Percentiles rank a stretch among this genome's conserved stretches.
Conservation (phyloP, 2,113 vertebrate genomes). For the Rhegmatorhina hoffmannsi region DNA sequence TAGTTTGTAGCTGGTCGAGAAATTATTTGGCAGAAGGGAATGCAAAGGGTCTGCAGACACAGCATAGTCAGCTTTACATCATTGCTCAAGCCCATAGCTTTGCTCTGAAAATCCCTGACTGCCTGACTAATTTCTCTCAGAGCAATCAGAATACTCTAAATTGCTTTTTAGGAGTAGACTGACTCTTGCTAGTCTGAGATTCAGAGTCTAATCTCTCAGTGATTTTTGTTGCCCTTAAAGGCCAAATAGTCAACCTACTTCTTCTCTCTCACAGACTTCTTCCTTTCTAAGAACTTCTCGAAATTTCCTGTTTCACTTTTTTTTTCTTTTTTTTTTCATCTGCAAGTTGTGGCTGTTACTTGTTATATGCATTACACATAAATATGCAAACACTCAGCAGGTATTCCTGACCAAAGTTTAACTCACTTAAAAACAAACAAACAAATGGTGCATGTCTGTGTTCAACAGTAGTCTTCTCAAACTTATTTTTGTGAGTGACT, state of each 20-base stretch:
- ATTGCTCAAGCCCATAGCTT: neutral
- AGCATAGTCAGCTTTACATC: neutral
- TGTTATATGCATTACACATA: neutral
- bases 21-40: neutral
- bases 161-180: slow-evolving; percentile 8
- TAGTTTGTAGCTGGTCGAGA: neutral
- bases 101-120: neutral
- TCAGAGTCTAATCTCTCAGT: neutral
- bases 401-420: neutral
- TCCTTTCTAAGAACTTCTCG: neutral
- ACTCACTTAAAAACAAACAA: neutral
- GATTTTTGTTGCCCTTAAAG: neutral
- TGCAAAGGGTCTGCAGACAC: neutral
- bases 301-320: neutral
- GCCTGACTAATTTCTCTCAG: slow-evolving; percentile 3
- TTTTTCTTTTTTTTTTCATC: neutral
- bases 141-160: slow-evolving; percentile 31
- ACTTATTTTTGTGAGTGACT: neutral
- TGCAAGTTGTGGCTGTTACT: neutral
- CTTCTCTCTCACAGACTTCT: neutral
- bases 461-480: neutral
- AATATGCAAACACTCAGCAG: neutral
- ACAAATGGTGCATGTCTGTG: neutral
- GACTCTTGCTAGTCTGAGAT: neutral
- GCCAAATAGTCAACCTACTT: neutral